Percentiles rank a stretch among this genome's conserved stretches.
Conservation (phyloP, 92 coral and sea anemone genomes). For the Scolanthus callimorphus region DNA sequence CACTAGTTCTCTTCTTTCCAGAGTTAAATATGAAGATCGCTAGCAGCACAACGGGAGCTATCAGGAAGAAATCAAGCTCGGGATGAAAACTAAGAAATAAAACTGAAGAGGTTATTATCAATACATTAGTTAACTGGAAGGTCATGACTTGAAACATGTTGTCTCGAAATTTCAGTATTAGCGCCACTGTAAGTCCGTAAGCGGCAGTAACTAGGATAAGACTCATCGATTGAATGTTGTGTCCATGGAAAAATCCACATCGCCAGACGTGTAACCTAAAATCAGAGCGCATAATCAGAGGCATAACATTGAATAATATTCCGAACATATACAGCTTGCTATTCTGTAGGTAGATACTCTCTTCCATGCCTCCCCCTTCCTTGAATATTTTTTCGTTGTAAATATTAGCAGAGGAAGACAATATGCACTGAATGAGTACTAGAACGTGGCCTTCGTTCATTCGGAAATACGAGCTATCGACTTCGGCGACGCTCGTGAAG, state of each 20-base stretch:
- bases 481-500: slow-evolving; percentile 6
- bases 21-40: slow-evolving; percentile 59
- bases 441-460: slow-evolving; percentile 50
- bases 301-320: slow-evolving; percentile 44
- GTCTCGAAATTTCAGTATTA: slow-evolving; percentile 66
- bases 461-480: slow-evolving; percentile 18
- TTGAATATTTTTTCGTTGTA: slow-evolving; percentile 76
- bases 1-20: slow-evolving; percentile 8
- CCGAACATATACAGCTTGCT: slow-evolving; percentile 65
- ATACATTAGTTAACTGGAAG: slow-evolving; percentile 61
- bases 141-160: slow-evolving; percentile 82
- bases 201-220: slow-evolving; percentile 56
- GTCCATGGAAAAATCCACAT: slow-evolving; percentile 64
- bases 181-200: slow-evolving; percentile 60
- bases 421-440: slow-evolving; percentile 50
- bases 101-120: slow-evolving; percentile 64
- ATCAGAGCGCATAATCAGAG: slow-evolving; percentile 41
- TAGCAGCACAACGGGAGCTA: slow-evolving; percentile 53
- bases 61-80: slow-evolving; percentile 49
- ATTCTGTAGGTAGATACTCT: slow-evolving; percentile 61
- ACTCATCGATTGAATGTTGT: slow-evolving; percentile 48
- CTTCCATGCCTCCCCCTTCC: slow-evolving; percentile 65
- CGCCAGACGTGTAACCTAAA: slow-evolving; percentile 37
- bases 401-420: slow-evolving; percentile 68
- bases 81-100: slow-evolving; percentile 62